These are phyloP conservation scores for Heliconius eleuchia DNA, from an alignment of 1,140 invertebrate genomes.

Conservation along the genomic window DNA sequence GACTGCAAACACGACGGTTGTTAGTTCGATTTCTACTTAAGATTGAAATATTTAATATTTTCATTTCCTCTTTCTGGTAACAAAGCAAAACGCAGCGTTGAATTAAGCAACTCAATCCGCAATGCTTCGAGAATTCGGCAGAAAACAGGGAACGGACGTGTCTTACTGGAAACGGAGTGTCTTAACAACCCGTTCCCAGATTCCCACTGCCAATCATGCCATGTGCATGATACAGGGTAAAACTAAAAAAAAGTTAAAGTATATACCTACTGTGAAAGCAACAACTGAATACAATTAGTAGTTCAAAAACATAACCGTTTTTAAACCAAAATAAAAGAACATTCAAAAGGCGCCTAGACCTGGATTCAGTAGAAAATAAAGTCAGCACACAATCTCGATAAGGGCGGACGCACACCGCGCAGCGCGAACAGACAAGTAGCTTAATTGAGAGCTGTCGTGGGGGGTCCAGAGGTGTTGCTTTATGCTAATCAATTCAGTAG, in stretches of 20 bases:
- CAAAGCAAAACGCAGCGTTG: too few relatives aligned
- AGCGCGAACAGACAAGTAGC: slow-evolving; percentile 71
- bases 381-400: slow-evolving; percentile 62
- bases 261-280: not conserved
- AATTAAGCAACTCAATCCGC: too few relatives aligned
- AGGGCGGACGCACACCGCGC: slow-evolving; percentile 57
- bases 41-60: too few relatives aligned
- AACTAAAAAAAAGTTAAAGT: not conserved
- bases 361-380: slow-evolving; percentile 57
- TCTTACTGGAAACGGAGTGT: too few relatives aligned
- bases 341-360: slow-evolving; percentile 21
- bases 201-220: too few relatives aligned
- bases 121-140: too few relatives aligned
- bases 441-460: slow-evolving; percentile 72
- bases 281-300: not conserved
- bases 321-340: not conserved
- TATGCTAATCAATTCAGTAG: slow-evolving; percentile 78
- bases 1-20: too few relatives aligned
- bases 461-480: slow-evolving; percentile 69
- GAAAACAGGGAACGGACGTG: too few relatives aligned
- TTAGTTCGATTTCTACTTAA: too few relatives aligned
- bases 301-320: not conserved
- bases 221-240: too few relatives aligned
- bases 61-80: too few relatives aligned
- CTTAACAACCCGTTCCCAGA: too few relatives aligned